phyloP scores from a whole-genome alignment of 2,797 vertebrate genomes.

The Rhynchonycteris naso region DNA sequence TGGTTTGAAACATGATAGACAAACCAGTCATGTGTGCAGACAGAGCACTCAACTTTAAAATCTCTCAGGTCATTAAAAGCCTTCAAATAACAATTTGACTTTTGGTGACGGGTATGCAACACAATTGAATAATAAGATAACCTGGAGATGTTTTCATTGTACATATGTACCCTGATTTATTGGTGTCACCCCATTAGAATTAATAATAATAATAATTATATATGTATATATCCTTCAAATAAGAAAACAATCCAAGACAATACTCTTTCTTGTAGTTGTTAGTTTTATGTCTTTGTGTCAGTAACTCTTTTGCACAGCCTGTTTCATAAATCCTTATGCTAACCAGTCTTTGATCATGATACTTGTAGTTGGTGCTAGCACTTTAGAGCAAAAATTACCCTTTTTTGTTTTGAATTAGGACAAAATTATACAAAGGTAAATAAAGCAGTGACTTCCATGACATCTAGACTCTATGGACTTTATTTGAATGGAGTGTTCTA shows the following conservation, averaged over 20 bases:
- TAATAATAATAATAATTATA: too few species aligned
- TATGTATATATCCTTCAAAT: too few species aligned
- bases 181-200: too few species aligned
- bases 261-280: rapidly evolving
- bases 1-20: background rate
- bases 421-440: background rate
- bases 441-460: background rate
- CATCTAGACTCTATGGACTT: background rate
- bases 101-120: too few species aligned
- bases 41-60: background rate
- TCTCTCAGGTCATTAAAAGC: background rate
- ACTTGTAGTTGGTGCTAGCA: too few species aligned
- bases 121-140: too few species aligned
- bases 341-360: rapidly evolving
- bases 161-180: too few species aligned
- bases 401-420: background rate
- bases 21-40: background rate
- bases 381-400: background rate
- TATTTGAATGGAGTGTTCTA: background rate
- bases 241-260: rapidly evolving
- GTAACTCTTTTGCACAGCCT: background rate
- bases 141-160: too few species aligned
- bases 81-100: too few species aligned
- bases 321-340: background rate
- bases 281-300: background rate